These are phyloP conservation scores for Ceratosolen fusciceps DNA, from an alignment of 1,140 invertebrate species.

Conservation along the genomic window DNA sequence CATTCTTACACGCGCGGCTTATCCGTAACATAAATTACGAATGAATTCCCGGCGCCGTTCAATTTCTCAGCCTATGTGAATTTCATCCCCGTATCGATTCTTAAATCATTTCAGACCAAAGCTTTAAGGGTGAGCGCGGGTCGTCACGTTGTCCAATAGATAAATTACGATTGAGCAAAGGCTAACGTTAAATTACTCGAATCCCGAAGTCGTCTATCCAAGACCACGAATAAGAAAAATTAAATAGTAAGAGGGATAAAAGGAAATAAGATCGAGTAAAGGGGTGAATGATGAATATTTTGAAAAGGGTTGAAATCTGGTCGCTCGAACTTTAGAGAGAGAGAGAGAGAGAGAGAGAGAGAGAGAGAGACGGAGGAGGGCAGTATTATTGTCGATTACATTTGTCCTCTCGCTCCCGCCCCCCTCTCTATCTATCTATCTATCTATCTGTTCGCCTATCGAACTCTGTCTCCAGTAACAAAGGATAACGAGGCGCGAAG, in stretches of 20 bases:
- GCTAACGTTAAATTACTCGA: neutral
- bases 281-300: neutral
- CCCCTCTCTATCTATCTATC: constrained; percentile 8
- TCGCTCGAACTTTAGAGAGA: constrained; percentile 43
- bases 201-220: neutral
- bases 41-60: too few relatives aligned
- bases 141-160: neutral
- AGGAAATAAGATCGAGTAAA: neutral
- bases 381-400: constrained; percentile 56
- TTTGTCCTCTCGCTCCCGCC: constrained; percentile 4
- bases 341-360: too few relatives aligned
- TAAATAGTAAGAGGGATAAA: neutral
- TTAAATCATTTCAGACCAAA: too few relatives aligned
- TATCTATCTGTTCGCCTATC: constrained; percentile 22
- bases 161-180: neutral
- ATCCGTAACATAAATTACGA: too few relatives aligned
- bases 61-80: too few relatives aligned
- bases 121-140: too few relatives aligned
- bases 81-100: too few relatives aligned
- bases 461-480: constrained; percentile 53
- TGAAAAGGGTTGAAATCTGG: neutral
- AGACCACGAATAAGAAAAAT: neutral
- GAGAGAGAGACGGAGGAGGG: neutral
- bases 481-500: constrained; percentile 69
- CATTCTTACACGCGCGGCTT: too few relatives aligned